phyloP scores from a whole-genome alignment of 2,888 invertebrate species.

The Chloroclysta siterata region DNA sequence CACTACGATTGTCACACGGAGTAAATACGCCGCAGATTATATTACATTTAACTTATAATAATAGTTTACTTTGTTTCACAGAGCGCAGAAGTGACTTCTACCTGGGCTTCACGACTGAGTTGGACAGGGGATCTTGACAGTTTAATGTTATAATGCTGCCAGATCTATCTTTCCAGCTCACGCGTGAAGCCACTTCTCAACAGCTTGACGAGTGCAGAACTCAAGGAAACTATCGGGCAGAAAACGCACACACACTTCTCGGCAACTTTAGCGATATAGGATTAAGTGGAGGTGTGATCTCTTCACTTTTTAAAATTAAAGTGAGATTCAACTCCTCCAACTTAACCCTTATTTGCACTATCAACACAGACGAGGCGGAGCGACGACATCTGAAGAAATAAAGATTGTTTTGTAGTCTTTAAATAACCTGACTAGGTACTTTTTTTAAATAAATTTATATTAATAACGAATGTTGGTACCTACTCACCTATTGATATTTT shows the following conservation, averaged over 20 bases:
- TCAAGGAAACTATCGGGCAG: not conserved
- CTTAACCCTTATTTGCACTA: slow-evolving; percentile 80
- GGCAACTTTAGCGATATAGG: slow-evolving; percentile 62
- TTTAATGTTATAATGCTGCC: slow-evolving; percentile 75
- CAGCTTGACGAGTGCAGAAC: slow-evolving; percentile 1
- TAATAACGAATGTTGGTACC: too few relatives aligned
- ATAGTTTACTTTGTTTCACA: slow-evolving; percentile 59
- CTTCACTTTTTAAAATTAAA: slow-evolving; percentile 84
- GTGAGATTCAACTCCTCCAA: slow-evolving; percentile 87
- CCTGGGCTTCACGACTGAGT: slow-evolving; percentile 79
- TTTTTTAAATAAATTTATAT: too few relatives aligned
- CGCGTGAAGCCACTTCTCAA: slow-evolving; percentile 67
- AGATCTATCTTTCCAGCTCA: slow-evolving; percentile 86
- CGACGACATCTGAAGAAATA: slow-evolving; percentile 8
- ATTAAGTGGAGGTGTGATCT: slow-evolving; percentile 86
- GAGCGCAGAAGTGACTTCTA: slow-evolving; percentile 40
- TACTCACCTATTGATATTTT: too few relatives aligned
- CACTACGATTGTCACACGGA: slow-evolving; percentile 70
- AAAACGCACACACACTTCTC: slow-evolving; percentile 2
- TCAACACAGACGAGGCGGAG: slow-evolving; percentile 46
- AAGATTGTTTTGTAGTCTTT: not conserved
- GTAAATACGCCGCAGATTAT: slow-evolving; percentile 54
- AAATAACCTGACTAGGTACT: not conserved
- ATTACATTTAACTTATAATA: slow-evolving; percentile 42
- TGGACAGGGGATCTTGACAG: slow-evolving; percentile 86